Conservation (phyloP, 2,113 vertebrate species). For the Phalacrocorax brasilianus region DNA sequence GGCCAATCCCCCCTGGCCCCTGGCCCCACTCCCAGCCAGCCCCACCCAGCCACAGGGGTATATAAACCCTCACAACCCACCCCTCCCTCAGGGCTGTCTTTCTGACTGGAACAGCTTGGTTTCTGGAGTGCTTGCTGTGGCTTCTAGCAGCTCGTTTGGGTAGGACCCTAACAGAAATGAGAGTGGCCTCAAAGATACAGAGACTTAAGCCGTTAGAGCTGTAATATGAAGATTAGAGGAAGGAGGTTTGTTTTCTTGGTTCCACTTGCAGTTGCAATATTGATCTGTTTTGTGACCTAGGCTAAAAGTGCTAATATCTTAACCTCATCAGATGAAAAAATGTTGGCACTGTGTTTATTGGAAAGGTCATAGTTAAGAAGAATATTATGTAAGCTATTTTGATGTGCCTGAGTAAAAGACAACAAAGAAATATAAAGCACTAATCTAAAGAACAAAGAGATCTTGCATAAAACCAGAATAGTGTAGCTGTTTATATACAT, state of each 20-base stretch:
- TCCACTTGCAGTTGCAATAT: background rate
- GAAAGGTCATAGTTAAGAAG: background rate
- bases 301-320: background rate
- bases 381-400: background rate
- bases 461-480: background rate
- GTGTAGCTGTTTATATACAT: background rate
- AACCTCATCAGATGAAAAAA: background rate
- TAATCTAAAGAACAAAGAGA: background rate
- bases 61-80: background rate
- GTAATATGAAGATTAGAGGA: background rate
- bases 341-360: background rate
- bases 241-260: background rate
- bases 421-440: background rate
- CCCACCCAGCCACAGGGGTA: background rate
- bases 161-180: background rate
- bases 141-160: background rate
- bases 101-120: rapidly evolving
- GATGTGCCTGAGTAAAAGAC: background rate
- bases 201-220: background rate
- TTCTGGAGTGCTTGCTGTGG: rapidly evolving
- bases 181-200: background rate
- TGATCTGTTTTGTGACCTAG: background rate
- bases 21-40: background rate
- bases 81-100: rapidly evolving
- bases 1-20: rapidly evolving